Conservation (phyloP, 2,797 vertebrate species). For the Gymnocypris eckloni region DNA sequence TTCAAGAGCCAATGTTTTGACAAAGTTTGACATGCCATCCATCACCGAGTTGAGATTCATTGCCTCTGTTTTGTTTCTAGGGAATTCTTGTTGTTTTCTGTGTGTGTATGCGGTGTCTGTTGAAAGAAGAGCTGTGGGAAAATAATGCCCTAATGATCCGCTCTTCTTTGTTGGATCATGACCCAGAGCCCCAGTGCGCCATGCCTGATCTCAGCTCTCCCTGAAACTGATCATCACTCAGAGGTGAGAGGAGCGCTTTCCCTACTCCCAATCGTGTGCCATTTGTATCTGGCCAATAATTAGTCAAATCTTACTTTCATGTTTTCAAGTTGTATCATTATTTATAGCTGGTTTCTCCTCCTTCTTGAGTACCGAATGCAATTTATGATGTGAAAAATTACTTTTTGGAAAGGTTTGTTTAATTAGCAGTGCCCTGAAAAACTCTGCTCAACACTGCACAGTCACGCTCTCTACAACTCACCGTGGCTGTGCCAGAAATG, state of each 20-base stretch:
- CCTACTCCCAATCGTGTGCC: not conserved
- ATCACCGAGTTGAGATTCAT: not conserved
- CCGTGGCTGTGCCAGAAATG: conserved; percentile 23
- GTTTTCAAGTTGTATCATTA: conserved; percentile 39
- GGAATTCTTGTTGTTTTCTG: not conserved
- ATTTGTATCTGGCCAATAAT: conserved; percentile 14
- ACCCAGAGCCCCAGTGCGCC: conserved; percentile 53
- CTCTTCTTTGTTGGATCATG: conserved; percentile 44
- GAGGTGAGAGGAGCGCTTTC: conserved; percentile 45
- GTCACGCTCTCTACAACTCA: conserved; percentile 21
- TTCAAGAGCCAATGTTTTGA: not conserved
- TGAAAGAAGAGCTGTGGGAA: conserved; percentile 63
- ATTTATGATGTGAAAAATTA: conserved; percentile 53
- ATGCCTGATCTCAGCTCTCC: conserved; percentile 55
- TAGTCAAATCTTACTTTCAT: conserved; percentile 13
- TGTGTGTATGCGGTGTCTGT: conserved; percentile 25
- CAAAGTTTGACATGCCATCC: not conserved
- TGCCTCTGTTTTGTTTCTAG: not conserved
- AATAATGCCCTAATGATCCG: conserved; percentile 68
- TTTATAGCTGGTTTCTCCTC: conserved; percentile 42
- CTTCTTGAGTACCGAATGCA: conserved; percentile 24
- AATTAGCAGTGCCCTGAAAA: conserved; percentile 57
- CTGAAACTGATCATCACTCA: conserved; percentile 24
- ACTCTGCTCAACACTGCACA: conserved; percentile 38
- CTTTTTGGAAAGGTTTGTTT: conserved; percentile 45